Base-by-base conservation (phyloP, 92 coral and sea anemone species). In the Meandrina meandrites region DNA sequence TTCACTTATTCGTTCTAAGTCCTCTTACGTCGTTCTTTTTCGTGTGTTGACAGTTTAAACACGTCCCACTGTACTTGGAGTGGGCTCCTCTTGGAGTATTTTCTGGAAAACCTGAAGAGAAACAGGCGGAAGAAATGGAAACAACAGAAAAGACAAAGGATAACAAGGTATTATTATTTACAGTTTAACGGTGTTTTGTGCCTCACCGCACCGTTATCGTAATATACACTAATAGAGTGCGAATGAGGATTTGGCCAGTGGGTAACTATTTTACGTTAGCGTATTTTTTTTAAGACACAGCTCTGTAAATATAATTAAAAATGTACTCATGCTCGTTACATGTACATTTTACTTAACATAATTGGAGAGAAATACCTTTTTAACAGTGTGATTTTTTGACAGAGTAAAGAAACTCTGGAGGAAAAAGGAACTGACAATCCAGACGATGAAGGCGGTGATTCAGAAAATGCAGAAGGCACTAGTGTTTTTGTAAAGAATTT, bases 81-180 rank as follows among this genome's bases (percentile, higher is more conserved):
- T 97, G 99, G 99, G 99, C 99, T 5, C 99, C 99, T 24, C 88
- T 92, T 50, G 99, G 91, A 79, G 96, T 97, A 66, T 97, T 97
- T 83, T 78, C 83, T 58, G 80, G 85, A 16, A 76, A 84, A 78
- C 87, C 89, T 36, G 81, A 79, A 79, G 86, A 67, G 40, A 81
- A 68, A 84, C 68, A 42, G 11, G 54, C 28, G 27, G 75, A 70
- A 58, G 90, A 91, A 24, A 50, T 27, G 15, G 79, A 90, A 62
- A 71, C 28, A 7, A 57, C 81, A 73, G 47, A 88, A 75, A 47
- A 32, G 69, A 30, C 5, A 3, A 31, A 30, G 3, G 16, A 45
- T 21, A 67, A 56, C 36, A 32, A 58, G 92, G 92, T 89, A 79
- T 86, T 53, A 8, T 57, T 79, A 78, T 31, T 35, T 12, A 12